Evolutionary conservation across 2,113 vertebrate genomes (phyloP), one percentile per base, ranked within the genome.

Genomic region (Zeus faber): DNA sequence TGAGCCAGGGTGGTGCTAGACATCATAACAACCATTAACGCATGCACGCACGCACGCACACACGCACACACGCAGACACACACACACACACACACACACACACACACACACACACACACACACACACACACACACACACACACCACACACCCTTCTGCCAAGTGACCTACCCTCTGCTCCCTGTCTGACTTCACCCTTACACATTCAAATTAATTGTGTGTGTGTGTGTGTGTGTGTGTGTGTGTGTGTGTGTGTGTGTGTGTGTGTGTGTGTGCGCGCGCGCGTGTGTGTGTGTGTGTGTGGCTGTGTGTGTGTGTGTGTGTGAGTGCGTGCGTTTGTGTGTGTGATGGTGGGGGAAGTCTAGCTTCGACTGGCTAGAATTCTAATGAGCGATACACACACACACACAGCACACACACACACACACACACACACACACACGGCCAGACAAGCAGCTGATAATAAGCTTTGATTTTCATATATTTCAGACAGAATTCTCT

Each of bases 391-490:
- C 47, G 48, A 65, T 35, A 2, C 46, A 21, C 47, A 53, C 50
- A 70, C 35, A 58, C 51, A 54, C 54, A 56, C 52, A 60, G 41
- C 47, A 53, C 50, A 70, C 35, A 47, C 47, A 53, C 50, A 70
- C 35, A 58, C 51, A 54, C 54, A 56, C 52, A 60, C 52, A 49
- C 41, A 37, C 26, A 22, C 46, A 26, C 33, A 29, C 14, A 13
- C 22, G 62, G 40, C 14, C 84, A 70, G 67, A 83, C 77, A 76
- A 76, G 81, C 37, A 66, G 56, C 72, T 82, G 77, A 87, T 91
- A 91, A 88, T 88, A 58, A 89, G 87, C 84, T 89, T 82, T 87
- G 76, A 85, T 90, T 91, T 88, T 89, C 88, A 87, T 88, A 72
- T 57, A 86, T 83, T 86, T 89, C 84, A 89, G 90, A 87, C 77